phyloP scores from a whole-genome alignment of 2,888 invertebrate species.

The Didymodactylos carnosus region DNA sequence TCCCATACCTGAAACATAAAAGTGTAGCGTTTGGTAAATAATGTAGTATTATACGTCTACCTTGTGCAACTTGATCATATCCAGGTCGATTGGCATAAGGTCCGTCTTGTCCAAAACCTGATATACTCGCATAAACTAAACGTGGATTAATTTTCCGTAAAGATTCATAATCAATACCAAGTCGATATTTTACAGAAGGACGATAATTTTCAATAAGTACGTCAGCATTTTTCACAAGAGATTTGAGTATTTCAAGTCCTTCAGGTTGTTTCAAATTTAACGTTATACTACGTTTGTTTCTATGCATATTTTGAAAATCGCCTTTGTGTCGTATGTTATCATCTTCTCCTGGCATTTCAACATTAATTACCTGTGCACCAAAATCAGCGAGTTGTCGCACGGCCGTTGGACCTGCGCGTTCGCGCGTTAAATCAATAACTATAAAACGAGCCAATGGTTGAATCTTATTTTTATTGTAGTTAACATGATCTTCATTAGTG shows the following conservation, averaged over 20 bases:
- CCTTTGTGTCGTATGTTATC: not conserved
- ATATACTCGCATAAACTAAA: not conserved
- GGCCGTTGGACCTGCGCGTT: not conserved
- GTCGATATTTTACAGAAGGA: not conserved
- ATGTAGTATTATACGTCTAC: not conserved
- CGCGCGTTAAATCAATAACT: not conserved
- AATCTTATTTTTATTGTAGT: too few species aligned
- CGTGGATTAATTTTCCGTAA: not conserved
- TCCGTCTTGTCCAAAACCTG: not conserved
- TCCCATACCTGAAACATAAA: not conserved
- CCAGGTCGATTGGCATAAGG: not conserved
- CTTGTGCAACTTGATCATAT: not conserved
- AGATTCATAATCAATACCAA: not conserved
- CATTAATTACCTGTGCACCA: not conserved
- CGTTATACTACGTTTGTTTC: not conserved
- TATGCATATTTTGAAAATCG: not conserved
- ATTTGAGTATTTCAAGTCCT: not conserved
- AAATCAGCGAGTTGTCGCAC: not conserved
- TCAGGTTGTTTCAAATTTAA: not conserved
- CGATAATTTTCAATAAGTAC: not conserved
- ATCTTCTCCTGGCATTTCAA: not conserved
- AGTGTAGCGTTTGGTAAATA: too few species aligned
- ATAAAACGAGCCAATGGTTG: not conserved
- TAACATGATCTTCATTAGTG: too few species aligned
- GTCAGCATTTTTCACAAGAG: not conserved